Conservation (phyloP, 2,888 invertebrate species). For the Smittia aterrima region DNA sequence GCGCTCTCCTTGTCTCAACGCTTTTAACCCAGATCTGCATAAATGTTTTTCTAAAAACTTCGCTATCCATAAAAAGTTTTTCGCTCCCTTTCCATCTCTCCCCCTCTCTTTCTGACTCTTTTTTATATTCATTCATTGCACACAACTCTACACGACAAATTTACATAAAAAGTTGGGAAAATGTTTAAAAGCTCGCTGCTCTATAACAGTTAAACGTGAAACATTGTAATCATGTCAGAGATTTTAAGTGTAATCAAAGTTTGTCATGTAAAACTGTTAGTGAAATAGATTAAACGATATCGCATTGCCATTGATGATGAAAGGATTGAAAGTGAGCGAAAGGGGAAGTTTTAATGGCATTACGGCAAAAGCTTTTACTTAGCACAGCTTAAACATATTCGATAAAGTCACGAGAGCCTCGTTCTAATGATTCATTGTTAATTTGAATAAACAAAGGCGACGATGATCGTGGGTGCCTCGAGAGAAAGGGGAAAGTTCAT, state of each 20-base stretch:
- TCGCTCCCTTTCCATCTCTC: too few species aligned
- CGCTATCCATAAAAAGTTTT: neutral
- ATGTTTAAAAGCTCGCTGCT: neutral
- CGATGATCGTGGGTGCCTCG: too few species aligned
- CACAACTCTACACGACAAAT: slow-evolving; percentile 13
- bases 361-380: neutral
- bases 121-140: neutral
- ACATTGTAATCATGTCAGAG: neutral
- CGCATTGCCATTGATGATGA: neutral
- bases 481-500: too few species aligned
- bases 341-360: neutral
- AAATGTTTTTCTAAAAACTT: neutral
- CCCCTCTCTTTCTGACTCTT: neutral
- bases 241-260: neutral
- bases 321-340: neutral
- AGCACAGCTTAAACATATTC: neutral
- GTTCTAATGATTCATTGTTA: neutral
- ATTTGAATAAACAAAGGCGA: neutral
- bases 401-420: neutral
- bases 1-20: neutral
- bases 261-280: neutral
- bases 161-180: neutral
- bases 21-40: slow-evolving; percentile 9
- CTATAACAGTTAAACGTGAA: neutral
- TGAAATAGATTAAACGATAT: neutral